A percentile compares a stretch with the other conserved stretches of the same genome.
Evolutionary conservation across 2,888 invertebrate species (phyloP).

Genomic region (Athrips mouffetella): DNA sequence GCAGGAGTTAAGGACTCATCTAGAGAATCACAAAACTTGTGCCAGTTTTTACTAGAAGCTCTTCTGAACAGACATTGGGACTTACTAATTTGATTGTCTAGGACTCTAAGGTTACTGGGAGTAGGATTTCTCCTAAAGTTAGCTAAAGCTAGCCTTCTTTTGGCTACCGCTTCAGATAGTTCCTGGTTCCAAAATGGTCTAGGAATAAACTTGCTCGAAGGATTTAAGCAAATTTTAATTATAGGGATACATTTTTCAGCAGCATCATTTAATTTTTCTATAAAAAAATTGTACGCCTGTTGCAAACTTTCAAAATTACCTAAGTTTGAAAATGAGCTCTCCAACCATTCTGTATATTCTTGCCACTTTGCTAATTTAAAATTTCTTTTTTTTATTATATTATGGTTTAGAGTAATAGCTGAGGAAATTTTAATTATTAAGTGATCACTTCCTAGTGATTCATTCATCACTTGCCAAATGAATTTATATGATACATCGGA

Average conservation of each 20-base stretch:
- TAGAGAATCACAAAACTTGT: constrained; percentile 11
- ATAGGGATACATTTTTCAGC: background rate
- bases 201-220: background rate
- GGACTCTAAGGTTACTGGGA: background rate
- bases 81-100: background rate
- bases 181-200: background rate
- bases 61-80: background rate
- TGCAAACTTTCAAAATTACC: background rate
- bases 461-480: constrained; percentile 22
- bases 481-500: constrained; percentile 21
- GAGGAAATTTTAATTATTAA: background rate
- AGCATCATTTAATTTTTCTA: background rate
- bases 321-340: background rate
- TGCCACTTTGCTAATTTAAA: background rate
- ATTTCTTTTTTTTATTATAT: background rate
- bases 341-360: background rate
- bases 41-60: constrained; percentile 3
- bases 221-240: background rate
- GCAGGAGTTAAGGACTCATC: background rate
- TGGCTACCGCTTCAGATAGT: background rate
- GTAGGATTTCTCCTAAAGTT: constrained; percentile 2
- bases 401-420: background rate
- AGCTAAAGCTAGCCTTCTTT: background rate
- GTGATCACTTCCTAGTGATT: constrained; percentile 10
- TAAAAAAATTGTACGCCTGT: background rate